phyloP scores from a whole-genome alignment of 2,888 invertebrate species.

The Trisateles emortualis region DNA sequence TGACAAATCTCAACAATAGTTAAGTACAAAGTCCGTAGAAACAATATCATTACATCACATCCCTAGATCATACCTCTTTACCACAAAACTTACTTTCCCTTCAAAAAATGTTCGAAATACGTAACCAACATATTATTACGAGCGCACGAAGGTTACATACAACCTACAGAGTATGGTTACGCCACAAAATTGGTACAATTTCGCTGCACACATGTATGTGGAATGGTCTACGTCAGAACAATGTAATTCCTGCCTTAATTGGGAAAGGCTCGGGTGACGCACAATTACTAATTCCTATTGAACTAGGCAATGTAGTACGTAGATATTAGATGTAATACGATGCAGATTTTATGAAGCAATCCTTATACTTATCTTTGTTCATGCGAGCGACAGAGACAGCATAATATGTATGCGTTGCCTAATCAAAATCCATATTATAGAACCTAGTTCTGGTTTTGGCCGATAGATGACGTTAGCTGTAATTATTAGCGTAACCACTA shows the following conservation, averaged over 20 bases:
- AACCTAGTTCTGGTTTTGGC: too few species aligned
- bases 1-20: too few species aligned
- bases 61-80: background rate
- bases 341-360: background rate
- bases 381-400: too few species aligned
- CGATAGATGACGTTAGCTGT: too few species aligned
- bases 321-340: constrained; percentile 6
- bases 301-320: constrained; percentile 18
- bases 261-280: constrained; percentile 34
- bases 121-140: constrained; percentile 18
- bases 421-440: too few species aligned
- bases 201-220: constrained; percentile 25
- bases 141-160: too few species aligned
- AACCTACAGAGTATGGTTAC: constrained; percentile 16
- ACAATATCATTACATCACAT: too few species aligned
- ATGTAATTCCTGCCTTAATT: constrained; percentile 43
- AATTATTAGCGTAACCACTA: too few species aligned
- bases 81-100: constrained; percentile 13
- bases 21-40: too few species aligned
- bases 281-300: constrained; percentile 29
- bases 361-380: too few species aligned
- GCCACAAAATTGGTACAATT: constrained; percentile 35
- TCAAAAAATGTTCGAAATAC: constrained; percentile 2
- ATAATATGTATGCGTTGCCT: too few species aligned
- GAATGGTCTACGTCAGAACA: constrained; percentile 20